Evolutionary conservation across 2,888 invertebrate species (phyloP).

Genomic region (Eucera pruinosa): DNA sequence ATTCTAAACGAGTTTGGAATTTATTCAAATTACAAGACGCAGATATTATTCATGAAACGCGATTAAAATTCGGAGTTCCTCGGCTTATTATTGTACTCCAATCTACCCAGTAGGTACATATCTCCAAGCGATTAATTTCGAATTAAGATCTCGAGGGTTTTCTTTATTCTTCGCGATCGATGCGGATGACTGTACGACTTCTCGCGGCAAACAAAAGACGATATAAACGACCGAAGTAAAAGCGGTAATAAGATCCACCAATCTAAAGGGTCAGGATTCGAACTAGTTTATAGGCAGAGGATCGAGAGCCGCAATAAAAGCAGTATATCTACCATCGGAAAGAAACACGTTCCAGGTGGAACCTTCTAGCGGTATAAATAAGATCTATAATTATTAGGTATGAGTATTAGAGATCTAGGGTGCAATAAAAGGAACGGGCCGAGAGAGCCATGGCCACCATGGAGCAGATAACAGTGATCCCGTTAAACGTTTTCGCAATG

Average conservation of each 20-base stretch:
- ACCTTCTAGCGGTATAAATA: slow-evolving; percentile 3
- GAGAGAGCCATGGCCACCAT: background rate
- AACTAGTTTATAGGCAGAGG: background rate
- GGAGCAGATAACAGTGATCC: slow-evolving; percentile 11
- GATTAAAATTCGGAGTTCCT: background rate
- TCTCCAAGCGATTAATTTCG: background rate
- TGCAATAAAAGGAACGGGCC: slow-evolving; percentile 1
- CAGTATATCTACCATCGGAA: slow-evolving; percentile 13
- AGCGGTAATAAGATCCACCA: too few relatives aligned
- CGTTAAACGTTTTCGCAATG: slow-evolving; percentile 32
- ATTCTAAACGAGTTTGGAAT: too few relatives aligned
- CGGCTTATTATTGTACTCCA: too few relatives aligned
- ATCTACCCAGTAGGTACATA: background rate
- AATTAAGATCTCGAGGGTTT: background rate
- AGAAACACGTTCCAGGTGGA: background rate
- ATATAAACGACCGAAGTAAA: background rate
- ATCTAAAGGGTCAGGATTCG: background rate
- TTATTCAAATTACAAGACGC: too few relatives aligned
- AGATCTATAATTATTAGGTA: slow-evolving; percentile 22
- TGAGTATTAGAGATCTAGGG: background rate
- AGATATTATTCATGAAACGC: too few relatives aligned
- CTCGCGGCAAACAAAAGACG: background rate
- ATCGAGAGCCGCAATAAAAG: background rate
- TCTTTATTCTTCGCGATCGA: too few relatives aligned
- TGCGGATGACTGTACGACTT: background rate